Percentiles rank a stretch among this genome's conserved stretches.
phyloP scores from a whole-genome alignment of 2,888 invertebrate species.

The Eugnorisma glareosa region DNA sequence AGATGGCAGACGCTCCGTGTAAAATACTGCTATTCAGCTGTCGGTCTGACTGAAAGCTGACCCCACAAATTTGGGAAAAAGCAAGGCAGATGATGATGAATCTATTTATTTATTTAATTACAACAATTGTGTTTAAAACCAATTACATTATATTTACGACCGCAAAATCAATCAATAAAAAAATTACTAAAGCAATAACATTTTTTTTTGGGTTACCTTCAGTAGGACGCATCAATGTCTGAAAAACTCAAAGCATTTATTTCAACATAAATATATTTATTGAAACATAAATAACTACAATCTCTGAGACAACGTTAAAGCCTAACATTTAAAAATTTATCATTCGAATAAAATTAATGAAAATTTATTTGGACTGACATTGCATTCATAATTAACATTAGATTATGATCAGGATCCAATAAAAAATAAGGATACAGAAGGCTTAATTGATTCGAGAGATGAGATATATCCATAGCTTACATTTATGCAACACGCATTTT shows the following conservation, averaged over 20 bases:
- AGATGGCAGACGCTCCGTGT: too few species aligned
- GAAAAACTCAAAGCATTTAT: too few species aligned
- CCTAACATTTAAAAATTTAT: conserved; percentile 34
- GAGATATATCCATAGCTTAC: neutral
- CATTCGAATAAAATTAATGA: conserved; percentile 21
- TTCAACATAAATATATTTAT: too few species aligned
- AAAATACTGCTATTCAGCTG: neutral
- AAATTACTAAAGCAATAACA: conserved; percentile 5
- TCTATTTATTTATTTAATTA: too few species aligned
- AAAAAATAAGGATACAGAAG: conserved; percentile 24
- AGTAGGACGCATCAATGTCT: conserved; percentile 25
- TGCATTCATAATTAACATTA: conserved; percentile 46
- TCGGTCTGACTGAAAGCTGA: neutral
- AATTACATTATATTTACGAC: too few species aligned
- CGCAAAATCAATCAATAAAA: conserved; percentile 16
- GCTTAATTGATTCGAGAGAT: neutral
- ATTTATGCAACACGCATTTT: neutral
- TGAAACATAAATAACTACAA: conserved; percentile 22
- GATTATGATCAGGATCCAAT: conserved; percentile 35
- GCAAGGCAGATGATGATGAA: neutral
- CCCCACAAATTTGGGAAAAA: neutral
- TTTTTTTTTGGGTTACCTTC: conserved; percentile 41
- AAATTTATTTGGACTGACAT: conserved; percentile 42
- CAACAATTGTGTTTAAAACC: too few species aligned
- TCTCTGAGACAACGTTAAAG: conserved; percentile 11